Evolutionary conservation across 30 jellyfish, hydroid and myxozoan genomes (phyloP), one percentile per base, ranked within the genome.

Genomic region (Catostylus mosaicus): DNA sequence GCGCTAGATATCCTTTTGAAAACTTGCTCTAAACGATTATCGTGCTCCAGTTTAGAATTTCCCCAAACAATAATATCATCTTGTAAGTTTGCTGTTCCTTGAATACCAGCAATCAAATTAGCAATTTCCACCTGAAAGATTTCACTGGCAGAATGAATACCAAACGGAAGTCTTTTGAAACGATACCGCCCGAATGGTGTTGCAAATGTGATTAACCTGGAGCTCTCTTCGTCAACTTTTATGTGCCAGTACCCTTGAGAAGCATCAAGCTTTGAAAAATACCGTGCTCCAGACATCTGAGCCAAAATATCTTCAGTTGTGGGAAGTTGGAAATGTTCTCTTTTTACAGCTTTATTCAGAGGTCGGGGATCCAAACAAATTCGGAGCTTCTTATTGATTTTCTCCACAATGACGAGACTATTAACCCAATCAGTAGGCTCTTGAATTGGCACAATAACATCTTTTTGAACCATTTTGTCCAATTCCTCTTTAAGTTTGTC

Each of bases 341-440:
- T 69, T 77, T 83, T 82, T 14, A 93, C 45, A 16, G 96, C 93
- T 83, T 73, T 78, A 72, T 80, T 92, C 46, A 88, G 90, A 24
- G 81, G 77, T 7, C 74, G 93, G 24, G 97, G 97, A 69, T 92
- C 98, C 11, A 82, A 60, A 60, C 97, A 92, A 26, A 88, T 57
- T 54, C 92, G 47, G n/a, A 92, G 78, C 67, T 73, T 78, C 30
- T 98, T 97, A 77, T 82, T 88, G 22, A 95, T 77, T 67, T 91
- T 91, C 16, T 60, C 31, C 1, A 0, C 93, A 4, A 82, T 36
- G n/a, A 80, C 98, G 46, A 88, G 77, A 27, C 93, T 70, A 69
- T 51, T 78, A 22, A 82, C 97, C 96, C 96, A 87, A 50, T 80
- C 97, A 57, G 96, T 80, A 22, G 95, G 95, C 80, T 86, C 83